Evolutionary conservation across 2,797 vertebrate species (phyloP).

Genomic region (Enteromius argenteus): DNA sequence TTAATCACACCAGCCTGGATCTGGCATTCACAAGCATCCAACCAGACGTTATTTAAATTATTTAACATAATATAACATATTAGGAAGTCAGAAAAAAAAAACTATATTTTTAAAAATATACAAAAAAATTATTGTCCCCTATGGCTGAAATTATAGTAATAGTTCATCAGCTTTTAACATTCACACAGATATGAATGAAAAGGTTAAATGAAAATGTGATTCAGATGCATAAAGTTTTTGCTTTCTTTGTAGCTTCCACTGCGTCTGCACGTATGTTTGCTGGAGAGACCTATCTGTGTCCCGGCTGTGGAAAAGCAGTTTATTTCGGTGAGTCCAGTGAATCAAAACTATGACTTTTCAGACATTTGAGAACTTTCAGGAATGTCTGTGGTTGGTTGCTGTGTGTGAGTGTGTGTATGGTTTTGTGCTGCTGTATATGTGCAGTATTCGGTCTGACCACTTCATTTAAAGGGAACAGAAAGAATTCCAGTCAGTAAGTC

Average conservation of each 20-base stretch:
- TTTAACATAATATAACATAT: no score
- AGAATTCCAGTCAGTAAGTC: not conserved
- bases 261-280: constrained; percentile 69
- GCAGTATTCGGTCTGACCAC: not conserved
- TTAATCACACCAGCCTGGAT: not conserved
- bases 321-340: constrained; percentile 74
- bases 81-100: not conserved
- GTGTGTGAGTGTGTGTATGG: constrained; percentile 15
- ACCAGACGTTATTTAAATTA: not conserved
- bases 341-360: constrained; percentile 31
- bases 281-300: constrained; percentile 75
- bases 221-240: not conserved
- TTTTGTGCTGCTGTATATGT: not conserved
- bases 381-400: constrained; percentile 42
- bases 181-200: not conserved
- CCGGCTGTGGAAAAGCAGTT: constrained; percentile 75
- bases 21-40: not conserved
- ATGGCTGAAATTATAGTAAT: not conserved
- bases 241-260: constrained; percentile 48
- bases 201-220: not conserved
- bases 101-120: not conserved
- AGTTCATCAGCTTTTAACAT: not conserved
- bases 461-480: not conserved
- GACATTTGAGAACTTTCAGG: constrained; percentile 20
- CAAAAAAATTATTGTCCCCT: not conserved